phyloP scores from a whole-genome alignment of 2,797 vertebrate species.

The Artibeus lituratus region DNA sequence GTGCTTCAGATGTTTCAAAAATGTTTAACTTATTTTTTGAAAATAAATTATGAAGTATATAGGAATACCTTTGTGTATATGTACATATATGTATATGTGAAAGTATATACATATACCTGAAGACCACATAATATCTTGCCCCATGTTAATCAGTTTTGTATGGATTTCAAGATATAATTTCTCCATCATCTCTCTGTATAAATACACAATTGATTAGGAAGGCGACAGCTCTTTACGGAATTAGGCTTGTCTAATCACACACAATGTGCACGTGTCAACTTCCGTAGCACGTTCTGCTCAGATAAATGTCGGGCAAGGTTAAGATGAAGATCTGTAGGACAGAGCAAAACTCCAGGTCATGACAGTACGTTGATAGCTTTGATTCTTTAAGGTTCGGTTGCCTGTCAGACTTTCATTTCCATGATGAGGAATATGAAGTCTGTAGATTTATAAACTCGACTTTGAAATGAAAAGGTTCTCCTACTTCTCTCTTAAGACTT shows the following conservation, averaged over 20 bases:
- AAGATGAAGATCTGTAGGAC: neutral
- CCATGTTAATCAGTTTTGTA: neutral
- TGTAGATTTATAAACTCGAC: neutral
- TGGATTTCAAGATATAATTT: neutral
- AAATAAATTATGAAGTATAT: neutral
- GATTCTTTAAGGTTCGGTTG: neutral
- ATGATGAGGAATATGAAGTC: neutral
- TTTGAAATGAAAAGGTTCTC: neutral
- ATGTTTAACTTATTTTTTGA: neutral
- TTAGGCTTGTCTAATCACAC: neutral
- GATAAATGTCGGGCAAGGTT: neutral
- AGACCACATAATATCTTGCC: neutral
- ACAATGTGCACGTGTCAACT: neutral
- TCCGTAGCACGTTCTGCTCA: neutral
- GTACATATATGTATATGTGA: neutral
- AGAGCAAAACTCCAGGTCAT: neutral
- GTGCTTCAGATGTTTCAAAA: neutral
- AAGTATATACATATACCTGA: neutral
- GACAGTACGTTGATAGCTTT: neutral
- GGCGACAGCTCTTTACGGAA: neutral
- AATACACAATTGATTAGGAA: neutral
- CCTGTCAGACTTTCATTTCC: neutral
- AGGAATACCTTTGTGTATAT: neutral
- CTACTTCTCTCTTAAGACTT: neutral
- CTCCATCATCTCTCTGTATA: neutral